Evolutionary conservation across 2,888 invertebrate species (phyloP), one percentile per base, ranked within the genome.

Genomic region (Pollenia amentaria): DNA sequence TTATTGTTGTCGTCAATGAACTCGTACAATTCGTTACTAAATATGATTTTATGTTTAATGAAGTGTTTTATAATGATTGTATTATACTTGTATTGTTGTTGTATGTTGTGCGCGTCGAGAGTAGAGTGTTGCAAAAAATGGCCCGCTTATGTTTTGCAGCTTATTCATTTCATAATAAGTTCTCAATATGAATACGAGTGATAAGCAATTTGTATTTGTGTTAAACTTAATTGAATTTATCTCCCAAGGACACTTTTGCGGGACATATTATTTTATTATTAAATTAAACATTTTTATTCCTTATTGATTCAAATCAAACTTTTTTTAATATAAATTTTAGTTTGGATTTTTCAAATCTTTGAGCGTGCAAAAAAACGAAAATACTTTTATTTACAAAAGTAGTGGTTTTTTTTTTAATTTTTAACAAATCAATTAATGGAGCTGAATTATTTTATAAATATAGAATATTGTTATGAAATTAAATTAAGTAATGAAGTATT

Each of bases 51-150:
- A 42, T 80, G 81, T 51, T 85, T 80, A 85, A 80, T 85, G 76
- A 70, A 81, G 84, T 76, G 62, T 85, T 85, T 85, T 65, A 76
- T 77, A 72, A n/a, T 53, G 70, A 82, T 62, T 67, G 38, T 55
- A 62, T 75, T 44, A 51, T 60, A 48, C 48, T 21, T 16, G 40
- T 10, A 12, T 12, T 16, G 11, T 38, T 38, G 14, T 64, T 64
- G 10, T 29, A 29, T 51, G 29, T 69, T 69, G 51, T 51, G 0
- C 51, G n/a, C 38, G 38, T 69, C 1, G 48, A 46, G 29, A 29
- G 29, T 29, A 29, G n/a, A 53, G 62, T 51, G 21, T 16, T 42
- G 55, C 42, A 29, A 76, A 53, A 48, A 46, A 38, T 8, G 64
- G 9, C 21, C 67, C 38, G 11, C 29, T 16, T 53, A 16, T 53